Evolutionary conservation across 2,113 vertebrate species (phyloP).

Genomic region (Helogale parvula): DNA sequence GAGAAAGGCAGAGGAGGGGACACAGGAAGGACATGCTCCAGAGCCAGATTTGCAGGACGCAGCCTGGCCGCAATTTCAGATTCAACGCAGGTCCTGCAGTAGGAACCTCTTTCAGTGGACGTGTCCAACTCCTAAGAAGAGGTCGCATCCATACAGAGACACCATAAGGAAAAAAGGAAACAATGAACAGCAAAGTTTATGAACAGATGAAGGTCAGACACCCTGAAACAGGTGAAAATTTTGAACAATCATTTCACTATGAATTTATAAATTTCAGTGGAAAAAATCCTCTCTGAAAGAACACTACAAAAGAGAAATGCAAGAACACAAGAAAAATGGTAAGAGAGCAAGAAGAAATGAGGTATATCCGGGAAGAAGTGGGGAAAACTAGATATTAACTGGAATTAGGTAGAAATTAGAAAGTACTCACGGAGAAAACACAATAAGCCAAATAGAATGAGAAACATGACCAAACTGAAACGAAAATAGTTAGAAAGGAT

Average conservation of each 20-base stretch:
- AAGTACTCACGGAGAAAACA: not conserved
- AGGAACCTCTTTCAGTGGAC: not conserved
- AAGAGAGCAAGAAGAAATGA: not conserved
- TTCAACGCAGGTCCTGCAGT: too few species aligned
- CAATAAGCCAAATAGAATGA: not conserved
- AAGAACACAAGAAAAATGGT: not conserved
- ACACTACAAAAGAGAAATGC: not conserved
- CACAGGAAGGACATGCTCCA: constrained; percentile 12
- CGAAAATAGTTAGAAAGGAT: not conserved
- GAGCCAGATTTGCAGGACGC: not conserved
- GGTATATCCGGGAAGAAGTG: not conserved
- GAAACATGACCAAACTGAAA: not conserved
- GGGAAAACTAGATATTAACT: not conserved
- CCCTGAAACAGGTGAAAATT: not conserved
- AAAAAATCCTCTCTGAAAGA: not conserved
- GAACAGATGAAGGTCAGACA: not conserved
- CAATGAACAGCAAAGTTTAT: too few species aligned
- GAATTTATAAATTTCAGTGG: not conserved
- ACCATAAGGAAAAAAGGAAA: not conserved
- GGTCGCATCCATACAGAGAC: not conserved
- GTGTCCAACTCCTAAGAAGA: not conserved
- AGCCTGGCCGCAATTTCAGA: not conserved
- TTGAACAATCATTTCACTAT: not conserved
- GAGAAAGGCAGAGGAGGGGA: not conserved
- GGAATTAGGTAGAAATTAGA: not conserved